Conservation (phyloP, 2,888 invertebrate genomes). For the Meandrusa payeni region DNA sequence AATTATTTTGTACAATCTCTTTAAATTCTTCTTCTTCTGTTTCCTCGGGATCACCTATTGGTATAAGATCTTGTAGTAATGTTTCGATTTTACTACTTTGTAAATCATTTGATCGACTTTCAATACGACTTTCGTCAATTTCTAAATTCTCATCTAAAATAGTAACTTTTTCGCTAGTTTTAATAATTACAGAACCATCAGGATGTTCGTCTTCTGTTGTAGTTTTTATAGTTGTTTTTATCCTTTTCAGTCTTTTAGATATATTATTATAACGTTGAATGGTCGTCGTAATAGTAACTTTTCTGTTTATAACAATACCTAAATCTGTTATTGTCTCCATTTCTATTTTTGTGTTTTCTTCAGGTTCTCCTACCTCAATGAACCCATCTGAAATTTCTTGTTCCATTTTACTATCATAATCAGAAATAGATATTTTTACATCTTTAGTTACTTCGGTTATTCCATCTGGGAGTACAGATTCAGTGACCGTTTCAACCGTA, state of each 20-base stretch:
- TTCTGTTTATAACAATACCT: conserved; percentile 50
- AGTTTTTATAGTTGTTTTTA: conserved; percentile 54
- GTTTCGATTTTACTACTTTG: conserved; percentile 36
- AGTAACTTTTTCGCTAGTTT: conserved; percentile 63
- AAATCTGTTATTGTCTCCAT: conserved; percentile 48
- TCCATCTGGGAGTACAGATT: conserved; percentile 58
- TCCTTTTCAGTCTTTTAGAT: conserved; percentile 43
- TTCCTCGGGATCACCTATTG: conserved; percentile 42
- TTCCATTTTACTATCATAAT: conserved; percentile 41
- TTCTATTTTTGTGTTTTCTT: conserved; percentile 44
- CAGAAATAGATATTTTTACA: conserved; percentile 59
- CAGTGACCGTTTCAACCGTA: conserved; percentile 61
- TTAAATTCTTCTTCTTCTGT: conserved; percentile 39
- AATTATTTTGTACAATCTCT: conserved; percentile 45
- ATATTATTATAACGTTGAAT: conserved; percentile 48
- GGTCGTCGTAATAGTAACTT: conserved; percentile 50
- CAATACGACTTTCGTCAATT: conserved; percentile 17
- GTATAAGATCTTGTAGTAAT: conserved; percentile 38
- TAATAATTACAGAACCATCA: conserved; percentile 61
- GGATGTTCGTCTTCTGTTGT: conserved; percentile 63
- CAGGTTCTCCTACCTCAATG: conserved; percentile 43
- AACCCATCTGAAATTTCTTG: conserved; percentile 44
- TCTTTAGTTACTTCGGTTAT: conserved; percentile 67
- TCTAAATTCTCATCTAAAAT: conserved; percentile 48
- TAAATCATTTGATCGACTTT: conserved; percentile 26